Base-by-base conservation (phyloP, 2,797 vertebrate genomes). In the Poecilia velifera region DNA sequence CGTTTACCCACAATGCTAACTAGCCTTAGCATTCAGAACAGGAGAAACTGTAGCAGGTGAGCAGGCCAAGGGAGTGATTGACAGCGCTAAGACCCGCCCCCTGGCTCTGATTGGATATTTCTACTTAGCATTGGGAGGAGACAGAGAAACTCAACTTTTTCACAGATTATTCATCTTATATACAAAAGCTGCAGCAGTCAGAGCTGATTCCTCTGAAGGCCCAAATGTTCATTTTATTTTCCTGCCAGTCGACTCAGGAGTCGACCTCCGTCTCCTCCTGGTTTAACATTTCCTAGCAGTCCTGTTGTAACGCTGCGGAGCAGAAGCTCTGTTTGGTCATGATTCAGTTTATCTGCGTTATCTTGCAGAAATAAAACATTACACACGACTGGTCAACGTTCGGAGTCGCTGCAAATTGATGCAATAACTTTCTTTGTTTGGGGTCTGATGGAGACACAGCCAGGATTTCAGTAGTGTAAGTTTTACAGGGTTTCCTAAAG, bases 311-410 rank as follows among this genome's bases (percentile, higher is more conserved):
- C 36, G 22, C 34, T 1, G 34, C 13, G 18, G 62, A 64, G 68
- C 8, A 41, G 49, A 8, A 55, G 10, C 43, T 28, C 22, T 82
- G 55, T 51, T 0, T 59, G 68, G 31, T 85, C 84, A 82, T 80
- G 68, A 73, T 73, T 64, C 45, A 12, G 81, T 87, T 81, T 82
- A 70, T 62, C 66, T 81, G 36, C 66, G 9, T 22, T 72, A 77
- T 62, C 76, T 57, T 14, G 9, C 64, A 0, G 20, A 51, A 39
- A 79, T 57, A 75, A 46, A 64, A 47, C 28, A 70, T 12, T 28
- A 39, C 28, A 31, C 57, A 59, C 47, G 64, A 53, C 59, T 77
- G 41, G 51, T 34, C 51, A 36, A 84, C 7, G 1, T 41, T 78
- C 64, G 46, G 1, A 0, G 73, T 76, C 73, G 73, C 41, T 76